Evolutionary conservation across 2,888 invertebrate genomes (phyloP).

Genomic region (Escarpia spicata): DNA sequence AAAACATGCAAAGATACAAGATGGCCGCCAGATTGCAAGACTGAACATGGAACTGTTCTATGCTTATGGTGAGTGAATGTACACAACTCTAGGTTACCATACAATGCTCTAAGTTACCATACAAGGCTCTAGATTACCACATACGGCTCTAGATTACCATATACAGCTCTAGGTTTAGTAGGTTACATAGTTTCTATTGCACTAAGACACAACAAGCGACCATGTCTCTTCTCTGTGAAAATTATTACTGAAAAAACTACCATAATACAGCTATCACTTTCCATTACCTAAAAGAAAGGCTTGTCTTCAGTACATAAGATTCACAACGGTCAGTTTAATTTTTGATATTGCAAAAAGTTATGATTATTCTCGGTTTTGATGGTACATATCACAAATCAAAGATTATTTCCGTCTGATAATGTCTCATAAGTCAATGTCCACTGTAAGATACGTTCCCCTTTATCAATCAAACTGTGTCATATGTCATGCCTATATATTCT

Average conservation of each 20-base stretch:
- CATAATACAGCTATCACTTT: not conserved
- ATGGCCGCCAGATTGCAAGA: not conserved
- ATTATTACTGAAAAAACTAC: not conserved
- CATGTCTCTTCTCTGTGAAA: not conserved
- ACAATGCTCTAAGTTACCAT: not conserved
- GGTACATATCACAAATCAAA: not conserved
- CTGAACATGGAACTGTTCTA: not conserved
- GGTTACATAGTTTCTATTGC: not conserved
- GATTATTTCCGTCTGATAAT: not conserved
- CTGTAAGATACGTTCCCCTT: not conserved
- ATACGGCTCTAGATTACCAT: not conserved
- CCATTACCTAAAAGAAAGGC: not conserved
- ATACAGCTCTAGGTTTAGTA: not conserved
- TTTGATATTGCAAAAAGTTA: not conserved
- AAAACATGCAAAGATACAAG: not conserved
- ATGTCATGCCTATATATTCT: not conserved
- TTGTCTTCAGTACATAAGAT: not conserved
- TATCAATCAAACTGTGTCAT: not conserved
- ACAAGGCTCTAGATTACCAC: not conserved
- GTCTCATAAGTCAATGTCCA: not conserved
- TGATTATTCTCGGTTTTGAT: not conserved
- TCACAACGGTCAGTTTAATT: not conserved
- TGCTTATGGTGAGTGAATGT: not conserved
- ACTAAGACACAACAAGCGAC: not conserved
- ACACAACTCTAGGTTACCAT: not conserved